Evolutionary conservation across 2,113 vertebrate genomes (phyloP), one percentile per base, ranked within the genome.

Genomic region (Datnioides undecimradiatus): DNA sequence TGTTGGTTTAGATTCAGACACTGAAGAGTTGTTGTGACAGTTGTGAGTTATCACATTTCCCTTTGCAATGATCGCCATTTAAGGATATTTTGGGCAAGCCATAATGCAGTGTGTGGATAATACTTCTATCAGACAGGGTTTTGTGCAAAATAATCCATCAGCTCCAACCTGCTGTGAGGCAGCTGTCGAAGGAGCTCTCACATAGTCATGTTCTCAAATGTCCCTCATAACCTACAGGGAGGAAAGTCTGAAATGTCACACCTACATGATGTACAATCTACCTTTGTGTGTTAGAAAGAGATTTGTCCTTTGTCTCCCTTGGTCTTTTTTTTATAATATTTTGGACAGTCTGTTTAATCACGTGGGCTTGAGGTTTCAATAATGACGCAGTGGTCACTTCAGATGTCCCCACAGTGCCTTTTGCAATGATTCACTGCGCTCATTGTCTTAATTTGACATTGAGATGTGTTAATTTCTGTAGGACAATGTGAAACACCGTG

Each of bases 371-470:
- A 27, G 31, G 14, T 59, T 36, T 48, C 41, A 33, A 27, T 34
- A 19, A 13, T 31, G 2, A 36, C 27, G 7, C 2, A n/a, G 23
- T 38, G 2, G 67, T 73, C 36, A 49, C 0, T 59, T 51, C 29
- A 57, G 45, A 58, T 25, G 27, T 52, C 70, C 45, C 29, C 5
- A 45, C 45, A 57, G 63, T 33, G 43, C 29, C 31, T 34, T 38
- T n/a, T 62, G 17, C 6, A 2, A 33, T 74, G 55, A 49, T 11
- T 14, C 1, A 0, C 52, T 48, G 54, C 5, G 1, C 43, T 51
- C 25, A 78, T 85, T 83, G 58, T 73, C 45, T 59, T 70, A 67
- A 79, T 87, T 82, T 91, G 79, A 90, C 86, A 83, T 77, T 87
- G 86, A 76, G 55, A 74, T 62, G 65, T 64, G 63, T 80, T 83